Conservation (phyloP, 2,888 invertebrate species). For the Ceriagrion tenellum region DNA sequence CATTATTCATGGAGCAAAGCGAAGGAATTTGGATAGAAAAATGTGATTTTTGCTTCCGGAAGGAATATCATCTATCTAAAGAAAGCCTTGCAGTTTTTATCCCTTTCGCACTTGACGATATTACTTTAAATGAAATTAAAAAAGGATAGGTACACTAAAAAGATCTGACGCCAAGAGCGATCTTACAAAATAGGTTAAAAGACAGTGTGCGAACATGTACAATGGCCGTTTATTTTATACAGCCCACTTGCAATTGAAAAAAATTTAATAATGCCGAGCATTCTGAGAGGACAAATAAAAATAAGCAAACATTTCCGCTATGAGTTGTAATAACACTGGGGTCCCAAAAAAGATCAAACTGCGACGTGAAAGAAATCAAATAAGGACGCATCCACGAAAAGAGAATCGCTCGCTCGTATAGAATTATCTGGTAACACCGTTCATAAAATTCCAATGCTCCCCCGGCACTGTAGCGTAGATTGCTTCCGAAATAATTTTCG, state of each 20-base stretch:
- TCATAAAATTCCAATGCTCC: not conserved
- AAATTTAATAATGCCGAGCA: not conserved
- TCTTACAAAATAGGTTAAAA: too few species aligned
- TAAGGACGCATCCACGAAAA: not conserved
- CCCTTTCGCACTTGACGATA: not conserved
- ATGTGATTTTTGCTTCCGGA: not conserved
- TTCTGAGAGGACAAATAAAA: not conserved
- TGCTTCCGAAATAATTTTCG: not conserved
- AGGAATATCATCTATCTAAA: not conserved
- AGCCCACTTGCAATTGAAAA: not conserved
- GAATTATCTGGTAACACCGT: not conserved
- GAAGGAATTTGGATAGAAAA: not conserved
- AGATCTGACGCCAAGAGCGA: too few species aligned
- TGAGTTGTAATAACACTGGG: not conserved
- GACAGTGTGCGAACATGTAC: too few species aligned
- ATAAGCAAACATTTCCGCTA: not conserved
- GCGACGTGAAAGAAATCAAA: not conserved
- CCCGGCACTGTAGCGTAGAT: not conserved
- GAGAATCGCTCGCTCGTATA: not conserved
- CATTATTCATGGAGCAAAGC: slow-evolving; percentile 48
- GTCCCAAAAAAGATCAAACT: not conserved
- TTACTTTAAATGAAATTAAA: not conserved
- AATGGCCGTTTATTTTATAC: too few species aligned
- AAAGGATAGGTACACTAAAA: too few species aligned
- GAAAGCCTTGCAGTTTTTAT: not conserved